Base-by-base conservation (phyloP, 2,888 invertebrate genomes). In the Netelia fuscicornis region DNA sequence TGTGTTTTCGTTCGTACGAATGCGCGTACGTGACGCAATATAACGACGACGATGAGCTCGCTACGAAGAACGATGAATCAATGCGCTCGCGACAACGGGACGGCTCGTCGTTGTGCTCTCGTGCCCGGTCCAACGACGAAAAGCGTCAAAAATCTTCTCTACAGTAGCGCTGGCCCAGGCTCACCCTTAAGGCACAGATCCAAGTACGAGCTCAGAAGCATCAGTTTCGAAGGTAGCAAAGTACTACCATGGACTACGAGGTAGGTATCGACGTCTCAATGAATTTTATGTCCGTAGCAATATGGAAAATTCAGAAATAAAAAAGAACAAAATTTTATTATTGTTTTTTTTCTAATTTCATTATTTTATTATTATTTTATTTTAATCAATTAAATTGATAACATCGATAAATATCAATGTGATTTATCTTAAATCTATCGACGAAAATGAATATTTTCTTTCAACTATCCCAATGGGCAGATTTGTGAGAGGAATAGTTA, bases 141-240 rank as follows among this genome's bases (percentile, higher is more conserved):
- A 83, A 91, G 92, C 83, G 86, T 92, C 56, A 90, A 90, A 62
- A 92, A 89, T 83, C 87, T 88, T 76, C 85, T 88, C 1, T 88
- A 88, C 84, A 86, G 86, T 30, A 86, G 86, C 74, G 75, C 85
- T 48, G 77, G 84, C 17, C 90, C 90, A 0, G 91, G 90, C 6
- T 92, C 93, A 2, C 91, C 93, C 1, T 90, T 93, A 23, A 89
- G 92, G 17, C 89, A 92, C 44, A 89, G 93, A 56, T 90, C 93
- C 87, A 94, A 94, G 86, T 94, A 94, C 88, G 94, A 94, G 87
- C 88, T 94, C 62, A 88, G 94, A 62, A 94, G 94, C 88, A 94
- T 94, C 90, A 94, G 94, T 88, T 94, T 94, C 88, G 94, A 94
- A 89, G 92, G 94, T 23, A 92, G 91, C 88, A 93, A 93, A 82